Conservation (phyloP, 2,797 vertebrate species). For the Gobionotothen gibberifrons region DNA sequence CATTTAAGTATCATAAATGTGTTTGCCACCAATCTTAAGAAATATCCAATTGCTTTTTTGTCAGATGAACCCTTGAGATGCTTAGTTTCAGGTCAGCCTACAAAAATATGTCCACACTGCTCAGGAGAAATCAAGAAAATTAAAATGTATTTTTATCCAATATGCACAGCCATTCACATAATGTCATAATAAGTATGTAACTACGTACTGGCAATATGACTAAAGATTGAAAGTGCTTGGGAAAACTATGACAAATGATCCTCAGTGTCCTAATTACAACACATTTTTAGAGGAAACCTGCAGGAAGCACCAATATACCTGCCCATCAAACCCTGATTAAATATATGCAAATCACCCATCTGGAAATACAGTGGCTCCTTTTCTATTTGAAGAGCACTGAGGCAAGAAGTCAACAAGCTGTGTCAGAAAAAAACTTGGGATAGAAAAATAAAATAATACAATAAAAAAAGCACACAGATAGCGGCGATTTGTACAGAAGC, state of each 20-base stretch:
- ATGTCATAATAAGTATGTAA: background rate
- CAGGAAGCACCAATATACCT: slow-evolving; percentile 33
- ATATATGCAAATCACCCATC: slow-evolving; percentile 22
- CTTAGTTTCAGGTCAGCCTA: too few species aligned
- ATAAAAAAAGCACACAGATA: too few species aligned
- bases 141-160: background rate
- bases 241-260: slow-evolving; percentile 21
- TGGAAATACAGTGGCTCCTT: background rate
- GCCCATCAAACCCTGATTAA: slow-evolving; percentile 22
- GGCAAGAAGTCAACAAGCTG: slow-evolving; percentile 35
- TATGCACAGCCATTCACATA: background rate
- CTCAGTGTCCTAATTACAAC: slow-evolving; percentile 18
- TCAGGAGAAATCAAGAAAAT: background rate
- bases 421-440: slow-evolving; percentile 1
- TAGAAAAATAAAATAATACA: background rate
- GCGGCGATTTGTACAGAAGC: background rate
- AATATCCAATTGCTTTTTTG: too few species aligned
- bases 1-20: too few species aligned
- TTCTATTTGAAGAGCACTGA: slow-evolving; percentile 31
- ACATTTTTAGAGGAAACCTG: slow-evolving; percentile 29
- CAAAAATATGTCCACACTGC: background rate
- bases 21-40: too few species aligned
- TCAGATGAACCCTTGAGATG: too few species aligned
- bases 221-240: background rate
- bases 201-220: background rate